phyloP scores from a whole-genome alignment of 2,113 vertebrate species.

The Actenoides lindsayi region DNA sequence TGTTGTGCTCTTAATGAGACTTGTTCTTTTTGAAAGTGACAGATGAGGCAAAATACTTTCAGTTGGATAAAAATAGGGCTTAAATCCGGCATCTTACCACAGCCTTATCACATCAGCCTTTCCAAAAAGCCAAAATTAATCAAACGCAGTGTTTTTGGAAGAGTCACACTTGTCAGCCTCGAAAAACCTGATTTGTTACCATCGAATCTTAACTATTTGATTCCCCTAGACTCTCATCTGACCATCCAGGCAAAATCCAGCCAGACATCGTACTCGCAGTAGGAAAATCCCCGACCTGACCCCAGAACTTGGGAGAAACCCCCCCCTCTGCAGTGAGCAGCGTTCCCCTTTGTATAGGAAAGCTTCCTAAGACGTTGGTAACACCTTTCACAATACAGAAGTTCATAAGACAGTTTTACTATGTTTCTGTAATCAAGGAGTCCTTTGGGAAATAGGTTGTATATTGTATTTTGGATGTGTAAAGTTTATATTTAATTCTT shows the following conservation, averaged over 20 bases:
- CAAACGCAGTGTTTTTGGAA: fast-evolving
- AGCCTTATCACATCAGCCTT: background rate
- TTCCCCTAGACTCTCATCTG: background rate
- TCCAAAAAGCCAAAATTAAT: background rate
- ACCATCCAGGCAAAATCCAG: background rate
- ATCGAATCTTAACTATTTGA: fast-evolving
- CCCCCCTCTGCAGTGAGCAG: background rate
- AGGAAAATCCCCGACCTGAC: background rate
- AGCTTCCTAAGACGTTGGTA: background rate
- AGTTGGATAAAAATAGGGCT: background rate
- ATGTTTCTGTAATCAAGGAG: background rate
- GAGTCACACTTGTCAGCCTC: background rate
- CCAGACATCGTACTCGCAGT: fast-evolving
- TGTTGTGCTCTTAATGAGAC: background rate
- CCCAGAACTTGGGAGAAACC: background rate
- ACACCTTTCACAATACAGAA: background rate
- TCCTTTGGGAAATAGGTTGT: conserved; percentile 52
- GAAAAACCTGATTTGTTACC: background rate
- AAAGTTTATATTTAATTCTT: conserved; percentile 72
- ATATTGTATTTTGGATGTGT: conserved; percentile 67
- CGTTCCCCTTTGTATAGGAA: background rate
- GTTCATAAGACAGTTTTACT: background rate
- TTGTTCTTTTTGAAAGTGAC: conserved; percentile 28
- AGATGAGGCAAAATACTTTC: background rate
- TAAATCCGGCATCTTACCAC: background rate